Evolutionary conservation across 2,888 invertebrate species (phyloP).

Genomic region (Ichneumoninae sp.): DNA sequence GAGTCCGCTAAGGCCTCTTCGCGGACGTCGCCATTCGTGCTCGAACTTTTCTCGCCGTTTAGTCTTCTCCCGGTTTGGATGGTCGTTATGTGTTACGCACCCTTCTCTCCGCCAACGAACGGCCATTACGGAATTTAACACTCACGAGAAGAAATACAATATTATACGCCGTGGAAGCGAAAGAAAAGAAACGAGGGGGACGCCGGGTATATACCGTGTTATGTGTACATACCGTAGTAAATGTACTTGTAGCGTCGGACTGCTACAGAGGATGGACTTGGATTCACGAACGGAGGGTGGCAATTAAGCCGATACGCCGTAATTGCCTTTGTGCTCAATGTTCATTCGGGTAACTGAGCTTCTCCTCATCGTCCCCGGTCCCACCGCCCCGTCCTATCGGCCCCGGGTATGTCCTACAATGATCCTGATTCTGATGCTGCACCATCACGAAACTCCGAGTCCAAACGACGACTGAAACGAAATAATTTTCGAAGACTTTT

Average conservation of each 20-base stretch:
- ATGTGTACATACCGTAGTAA: conserved; percentile 21
- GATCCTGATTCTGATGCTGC: conserved; percentile 24
- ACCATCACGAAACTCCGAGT: not conserved
- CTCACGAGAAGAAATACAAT: conserved; percentile 73
- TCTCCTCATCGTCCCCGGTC: conserved; percentile 49
- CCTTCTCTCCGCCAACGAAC: conserved; percentile 54
- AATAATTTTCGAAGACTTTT: not conserved
- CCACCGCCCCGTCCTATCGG: conserved; percentile 42
- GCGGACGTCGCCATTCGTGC: conserved; percentile 63
- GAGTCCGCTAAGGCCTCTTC: conserved; percentile 21
- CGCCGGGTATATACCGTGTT: conserved; percentile 18
- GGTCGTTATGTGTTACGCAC: conserved; percentile 44
- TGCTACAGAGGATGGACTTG: conserved; percentile 48
- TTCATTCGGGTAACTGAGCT: conserved; percentile 59
- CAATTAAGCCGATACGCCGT: conserved; percentile 76
- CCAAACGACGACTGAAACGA: not conserved
- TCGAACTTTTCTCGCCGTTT: conserved; percentile 54
- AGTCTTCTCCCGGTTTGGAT: conserved; percentile 38
- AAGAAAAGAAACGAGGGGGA: conserved; percentile 41
- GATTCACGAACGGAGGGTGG: conserved; percentile 67
- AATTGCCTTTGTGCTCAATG: conserved; percentile 74
- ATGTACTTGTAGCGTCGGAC: conserved; percentile 30
- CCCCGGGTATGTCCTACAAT: conserved; percentile 40
- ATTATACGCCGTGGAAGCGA: conserved; percentile 64
- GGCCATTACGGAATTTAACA: conserved; percentile 74